phyloP scores from a whole-genome alignment of 2,888 invertebrate species.

The Sphaeridia pumilis region DNA sequence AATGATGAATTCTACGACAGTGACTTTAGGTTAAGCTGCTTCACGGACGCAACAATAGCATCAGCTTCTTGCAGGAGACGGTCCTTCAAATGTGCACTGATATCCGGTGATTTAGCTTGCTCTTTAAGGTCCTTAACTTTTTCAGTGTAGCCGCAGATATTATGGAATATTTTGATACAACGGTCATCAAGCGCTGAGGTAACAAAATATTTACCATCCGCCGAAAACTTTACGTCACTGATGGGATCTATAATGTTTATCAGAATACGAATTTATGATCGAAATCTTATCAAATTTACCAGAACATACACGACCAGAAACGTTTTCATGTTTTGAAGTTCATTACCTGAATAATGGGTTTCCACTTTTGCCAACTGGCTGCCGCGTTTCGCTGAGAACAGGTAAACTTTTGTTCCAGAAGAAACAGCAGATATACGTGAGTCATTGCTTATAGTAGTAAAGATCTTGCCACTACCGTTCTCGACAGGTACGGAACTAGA shows the following conservation, averaged over 20 bases:
- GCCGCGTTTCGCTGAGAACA: slow-evolving; percentile 59
- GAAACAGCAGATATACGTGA: slow-evolving; percentile 52
- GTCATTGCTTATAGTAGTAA: slow-evolving; percentile 21
- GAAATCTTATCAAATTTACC: background rate
- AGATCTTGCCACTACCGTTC: background rate
- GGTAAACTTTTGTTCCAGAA: slow-evolving; percentile 50
- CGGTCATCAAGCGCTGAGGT: slow-evolving; percentile 63
- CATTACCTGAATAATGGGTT: slow-evolving; percentile 47
- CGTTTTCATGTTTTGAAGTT: background rate
- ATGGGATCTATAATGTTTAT: slow-evolving; percentile 48
- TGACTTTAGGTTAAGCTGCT: slow-evolving; percentile 4
- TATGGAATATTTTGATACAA: slow-evolving; percentile 65
- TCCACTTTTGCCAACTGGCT: slow-evolving; percentile 56
- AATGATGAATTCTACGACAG: background rate
- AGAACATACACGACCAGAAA: background rate
- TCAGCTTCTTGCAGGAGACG: slow-evolving; percentile 20
- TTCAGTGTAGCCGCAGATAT: slow-evolving; percentile 55
- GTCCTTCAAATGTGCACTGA: slow-evolving; percentile 17
- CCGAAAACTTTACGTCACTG: slow-evolving; percentile 58
- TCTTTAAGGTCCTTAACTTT: slow-evolving; percentile 38
- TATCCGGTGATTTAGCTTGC: slow-evolving; percentile 38
- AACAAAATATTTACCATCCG: slow-evolving; percentile 59
- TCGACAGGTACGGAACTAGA: background rate
- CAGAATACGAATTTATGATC: background rate
- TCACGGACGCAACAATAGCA: slow-evolving; percentile 3